phyloP scores from a whole-genome alignment of 2,797 vertebrate species.

The Limosa lapponica region DNA sequence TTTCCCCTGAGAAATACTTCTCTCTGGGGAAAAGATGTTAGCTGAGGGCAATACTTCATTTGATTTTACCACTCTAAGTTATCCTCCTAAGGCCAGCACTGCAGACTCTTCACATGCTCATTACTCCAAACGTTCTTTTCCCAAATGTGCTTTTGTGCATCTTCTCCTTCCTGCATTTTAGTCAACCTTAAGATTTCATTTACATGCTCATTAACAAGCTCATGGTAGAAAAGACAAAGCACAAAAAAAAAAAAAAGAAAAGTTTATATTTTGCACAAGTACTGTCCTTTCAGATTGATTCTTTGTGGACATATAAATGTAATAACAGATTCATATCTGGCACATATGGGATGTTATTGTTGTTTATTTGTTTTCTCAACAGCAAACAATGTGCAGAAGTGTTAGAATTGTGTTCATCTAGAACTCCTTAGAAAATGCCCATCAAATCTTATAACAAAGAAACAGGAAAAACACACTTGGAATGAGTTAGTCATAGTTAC shows the following conservation, averaged over 20 bases:
- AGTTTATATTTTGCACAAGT: not conserved
- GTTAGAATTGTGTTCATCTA: not conserved
- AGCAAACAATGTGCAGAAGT: not conserved
- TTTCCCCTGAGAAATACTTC: constrained; percentile 6
- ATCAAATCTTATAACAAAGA: not conserved
- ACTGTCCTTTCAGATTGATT: not conserved
- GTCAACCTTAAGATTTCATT: not conserved
- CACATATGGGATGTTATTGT: not conserved
- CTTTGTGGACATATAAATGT: not conserved
- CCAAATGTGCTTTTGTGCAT: not conserved
- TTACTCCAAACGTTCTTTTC: constrained; percentile 23
- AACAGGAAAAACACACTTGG: not conserved
- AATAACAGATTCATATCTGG: not conserved
- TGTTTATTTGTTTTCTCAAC: not conserved
- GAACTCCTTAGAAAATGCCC: not conserved
- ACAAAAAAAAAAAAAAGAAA: not conserved
- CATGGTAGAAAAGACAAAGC: not conserved
- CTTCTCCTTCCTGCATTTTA: not conserved
- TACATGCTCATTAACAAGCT: not conserved
- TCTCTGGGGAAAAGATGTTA: not conserved
- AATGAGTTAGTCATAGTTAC: not conserved
- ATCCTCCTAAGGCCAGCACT: not conserved
- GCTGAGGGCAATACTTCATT: constrained; percentile 13
- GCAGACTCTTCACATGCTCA: not conserved
- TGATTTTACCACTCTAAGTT: not conserved